Evolutionary conservation across 1,140 invertebrate genomes (phyloP).

Genomic region (Drosophila orena): DNA sequence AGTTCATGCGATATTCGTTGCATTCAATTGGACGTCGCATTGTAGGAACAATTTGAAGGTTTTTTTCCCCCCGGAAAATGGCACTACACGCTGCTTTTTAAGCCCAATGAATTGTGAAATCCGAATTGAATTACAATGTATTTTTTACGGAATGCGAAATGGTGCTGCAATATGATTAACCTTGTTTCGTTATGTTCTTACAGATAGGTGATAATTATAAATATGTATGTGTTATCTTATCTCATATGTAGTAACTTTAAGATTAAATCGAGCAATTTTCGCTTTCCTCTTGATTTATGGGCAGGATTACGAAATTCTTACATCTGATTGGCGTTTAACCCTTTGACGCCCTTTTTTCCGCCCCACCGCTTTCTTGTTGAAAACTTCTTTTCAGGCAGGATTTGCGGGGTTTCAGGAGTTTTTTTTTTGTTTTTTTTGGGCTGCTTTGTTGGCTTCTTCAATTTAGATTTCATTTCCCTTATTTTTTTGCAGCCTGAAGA

Average conservation of each 20-base stretch:
- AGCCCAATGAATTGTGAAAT: too few species aligned
- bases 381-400: conserved; percentile 1
- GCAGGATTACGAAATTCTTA: conserved; percentile 8
- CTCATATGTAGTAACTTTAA: conserved; percentile 1
- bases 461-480: conserved; percentile 31
- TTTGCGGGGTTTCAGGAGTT: conserved; percentile 26
- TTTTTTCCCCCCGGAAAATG: background rate
- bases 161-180: too few species aligned
- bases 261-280: conserved; percentile 20
- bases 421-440: conserved; percentile 1
- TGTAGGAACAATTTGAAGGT: conserved; percentile 9
- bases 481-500: background rate
- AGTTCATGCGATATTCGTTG: conserved; percentile 48
- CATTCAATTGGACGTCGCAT: conserved; percentile 39
- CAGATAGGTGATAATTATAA: background rate
- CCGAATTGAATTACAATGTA: too few species aligned
- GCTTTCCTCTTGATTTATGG: conserved; percentile 21
- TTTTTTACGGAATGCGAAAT: too few species aligned
- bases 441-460: conserved; percentile 41
- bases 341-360: conserved; percentile 3
- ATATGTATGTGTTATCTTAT: conserved; percentile 1
- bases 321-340: conserved; percentile 29
- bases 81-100: background rate
- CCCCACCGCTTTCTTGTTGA: background rate
- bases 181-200: too few species aligned